A percentile compares a stretch with the other conserved stretches of the same genome.
Evolutionary conservation across 2,113 vertebrate species (phyloP).

Genomic region (Lophotis ruficrista): DNA sequence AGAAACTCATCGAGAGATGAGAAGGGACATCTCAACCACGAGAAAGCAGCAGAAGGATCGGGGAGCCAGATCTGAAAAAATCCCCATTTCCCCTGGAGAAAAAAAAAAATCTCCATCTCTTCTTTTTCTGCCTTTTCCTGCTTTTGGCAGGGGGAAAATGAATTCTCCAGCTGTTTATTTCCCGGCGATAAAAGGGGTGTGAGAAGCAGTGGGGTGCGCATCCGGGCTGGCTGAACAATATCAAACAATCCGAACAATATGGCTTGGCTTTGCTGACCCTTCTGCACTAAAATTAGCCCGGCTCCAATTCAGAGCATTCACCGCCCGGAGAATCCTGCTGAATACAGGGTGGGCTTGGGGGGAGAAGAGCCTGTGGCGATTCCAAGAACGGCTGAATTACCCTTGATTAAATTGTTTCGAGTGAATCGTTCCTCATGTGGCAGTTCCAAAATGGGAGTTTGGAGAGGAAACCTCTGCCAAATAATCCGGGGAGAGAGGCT

Average conservation of each 20-base stretch:
- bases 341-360: neutral
- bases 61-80: neutral
- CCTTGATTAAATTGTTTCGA: constrained; percentile 30
- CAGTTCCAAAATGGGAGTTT: neutral
- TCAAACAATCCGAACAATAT: neutral
- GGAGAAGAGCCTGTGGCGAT: neutral
- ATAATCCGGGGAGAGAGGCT: neutral
- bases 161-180: neutral
- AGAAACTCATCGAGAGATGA: constrained; percentile 12
- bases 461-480: neutral
- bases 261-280: neutral
- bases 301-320: constrained; percentile 53
- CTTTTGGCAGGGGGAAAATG: neutral
- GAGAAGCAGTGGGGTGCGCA: neutral
- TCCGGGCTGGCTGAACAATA: neutral
- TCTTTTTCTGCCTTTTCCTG: neutral
- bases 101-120: neutral
- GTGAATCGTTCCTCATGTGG: neutral
- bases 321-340: neutral
- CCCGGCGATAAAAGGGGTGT: neutral
- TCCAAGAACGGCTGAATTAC: constrained; percentile 43
- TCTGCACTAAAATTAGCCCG: constrained; percentile 12
- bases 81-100: neutral
- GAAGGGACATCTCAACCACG: neutral
- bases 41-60: neutral